Evolutionary conservation across 2,797 vertebrate genomes (phyloP).

Genomic region (Neosilurus hyrtlii): DNA sequence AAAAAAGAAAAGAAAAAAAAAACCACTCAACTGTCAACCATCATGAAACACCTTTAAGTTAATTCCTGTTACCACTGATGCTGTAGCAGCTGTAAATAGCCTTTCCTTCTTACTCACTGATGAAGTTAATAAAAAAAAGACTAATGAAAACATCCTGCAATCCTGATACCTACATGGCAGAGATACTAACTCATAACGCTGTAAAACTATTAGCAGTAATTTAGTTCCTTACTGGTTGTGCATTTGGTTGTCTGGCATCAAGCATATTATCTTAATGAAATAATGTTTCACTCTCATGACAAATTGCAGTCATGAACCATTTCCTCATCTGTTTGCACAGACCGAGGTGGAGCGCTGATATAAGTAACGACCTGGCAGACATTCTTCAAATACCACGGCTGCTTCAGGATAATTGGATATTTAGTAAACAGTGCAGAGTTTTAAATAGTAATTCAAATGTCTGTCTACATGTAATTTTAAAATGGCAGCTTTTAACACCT

Average conservation of each 20-base stretch:
- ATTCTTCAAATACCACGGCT: background rate
- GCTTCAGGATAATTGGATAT: background rate
- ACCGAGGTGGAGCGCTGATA: background rate
- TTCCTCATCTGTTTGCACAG: slow-evolving; percentile 1
- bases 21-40: background rate
- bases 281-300: background rate
- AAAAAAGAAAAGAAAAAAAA: background rate
- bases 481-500: background rate
- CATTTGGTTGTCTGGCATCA: background rate
- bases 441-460: background rate
- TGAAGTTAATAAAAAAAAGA: background rate
- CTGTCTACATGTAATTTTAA: background rate
- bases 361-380: background rate
- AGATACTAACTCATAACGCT: background rate
- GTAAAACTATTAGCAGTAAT: background rate
- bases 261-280: background rate
- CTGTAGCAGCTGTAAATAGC: background rate
- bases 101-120: background rate
- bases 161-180: background rate
- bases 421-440: background rate
- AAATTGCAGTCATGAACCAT: background rate
- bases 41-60: background rate
- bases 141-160: too few species aligned
- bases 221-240: too few species aligned
- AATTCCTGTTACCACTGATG: background rate